Conservation (phyloP, 2,113 vertebrate genomes). For the Phaethornis superciliosus region DNA sequence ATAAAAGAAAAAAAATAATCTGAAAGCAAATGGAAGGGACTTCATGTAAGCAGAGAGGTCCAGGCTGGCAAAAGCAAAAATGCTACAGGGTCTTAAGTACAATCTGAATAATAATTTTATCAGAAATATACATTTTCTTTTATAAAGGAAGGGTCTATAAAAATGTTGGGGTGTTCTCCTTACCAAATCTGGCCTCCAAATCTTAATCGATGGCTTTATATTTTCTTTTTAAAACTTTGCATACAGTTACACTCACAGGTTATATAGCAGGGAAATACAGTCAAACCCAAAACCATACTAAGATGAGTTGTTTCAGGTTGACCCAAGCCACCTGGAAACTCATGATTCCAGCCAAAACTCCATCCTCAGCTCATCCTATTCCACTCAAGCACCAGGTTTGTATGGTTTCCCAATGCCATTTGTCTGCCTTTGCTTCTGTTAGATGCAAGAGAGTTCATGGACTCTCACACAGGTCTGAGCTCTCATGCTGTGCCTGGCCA, state of each 20-base stretch:
- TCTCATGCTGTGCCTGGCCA: not conserved
- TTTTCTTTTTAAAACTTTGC: not conserved
- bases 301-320: not conserved
- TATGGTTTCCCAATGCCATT: not conserved
- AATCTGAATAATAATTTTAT: not conserved
- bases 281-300: not conserved
- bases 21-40: slow-evolving; percentile 6
- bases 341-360: not conserved
- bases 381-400: not conserved
- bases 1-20: slow-evolving; percentile 5
- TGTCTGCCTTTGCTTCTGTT: not conserved
- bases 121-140: not conserved
- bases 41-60: not conserved
- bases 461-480: not conserved
- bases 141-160: not conserved
- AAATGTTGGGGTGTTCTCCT: not conserved
- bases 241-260: not conserved
- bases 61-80: not conserved
- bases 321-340: not conserved
- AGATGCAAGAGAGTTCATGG: rapidly evolving
- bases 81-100: not conserved
- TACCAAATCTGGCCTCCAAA: not conserved
- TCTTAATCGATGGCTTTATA: not conserved
- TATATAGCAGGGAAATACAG: not conserved
- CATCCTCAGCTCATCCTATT: not conserved